Evolutionary conservation across 2,113 vertebrate genomes (phyloP).

Genomic region (Reinhardtius hippoglossoides): DNA sequence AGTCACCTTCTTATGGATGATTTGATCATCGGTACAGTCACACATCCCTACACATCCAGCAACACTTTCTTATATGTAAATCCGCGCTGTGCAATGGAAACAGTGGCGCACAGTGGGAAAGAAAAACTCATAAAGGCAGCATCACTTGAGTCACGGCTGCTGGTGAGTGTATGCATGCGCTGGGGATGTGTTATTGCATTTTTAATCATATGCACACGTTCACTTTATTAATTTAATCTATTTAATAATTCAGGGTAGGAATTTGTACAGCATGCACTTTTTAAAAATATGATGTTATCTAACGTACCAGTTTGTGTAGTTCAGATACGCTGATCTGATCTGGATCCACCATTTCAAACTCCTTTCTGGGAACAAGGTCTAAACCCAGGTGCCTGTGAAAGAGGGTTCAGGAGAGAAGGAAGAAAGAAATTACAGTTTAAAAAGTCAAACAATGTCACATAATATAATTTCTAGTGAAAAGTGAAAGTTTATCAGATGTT

Average conservation of each 20-base stretch:
- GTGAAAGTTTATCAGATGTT: no score
- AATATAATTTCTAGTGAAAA: no score
- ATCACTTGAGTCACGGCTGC: constrained; percentile 22
- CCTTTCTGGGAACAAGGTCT: constrained; percentile 96
- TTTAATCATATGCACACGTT: constrained; percentile 31
- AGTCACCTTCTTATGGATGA: constrained; percentile 68
- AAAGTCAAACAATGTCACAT: no score
- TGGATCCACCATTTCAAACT: constrained; percentile 97
- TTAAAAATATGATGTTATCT: constrained; percentile 24
- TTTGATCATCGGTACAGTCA: constrained; percentile 70
- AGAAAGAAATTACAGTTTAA: background rate
- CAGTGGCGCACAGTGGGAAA: background rate
- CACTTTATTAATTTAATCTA: constrained; percentile 10
- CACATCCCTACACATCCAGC: constrained; percentile 58
- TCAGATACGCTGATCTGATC: constrained; percentile 98
- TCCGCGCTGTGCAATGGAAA: background rate
- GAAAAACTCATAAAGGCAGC: constrained; percentile 15
- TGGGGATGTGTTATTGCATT: constrained; percentile 21
- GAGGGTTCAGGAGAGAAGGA: background rate
- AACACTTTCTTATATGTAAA: constrained; percentile 46
- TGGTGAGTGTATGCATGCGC: constrained; percentile 27
- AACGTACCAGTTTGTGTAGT: constrained; percentile 95
- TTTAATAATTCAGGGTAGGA: constrained; percentile 31
- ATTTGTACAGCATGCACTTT: constrained; percentile 11
- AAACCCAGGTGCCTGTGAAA: constrained; percentile 90